These are phyloP conservation scores for Crocuta crocuta DNA, from an alignment of 2,113 vertebrate genomes.

Conservation along the genomic window DNA sequence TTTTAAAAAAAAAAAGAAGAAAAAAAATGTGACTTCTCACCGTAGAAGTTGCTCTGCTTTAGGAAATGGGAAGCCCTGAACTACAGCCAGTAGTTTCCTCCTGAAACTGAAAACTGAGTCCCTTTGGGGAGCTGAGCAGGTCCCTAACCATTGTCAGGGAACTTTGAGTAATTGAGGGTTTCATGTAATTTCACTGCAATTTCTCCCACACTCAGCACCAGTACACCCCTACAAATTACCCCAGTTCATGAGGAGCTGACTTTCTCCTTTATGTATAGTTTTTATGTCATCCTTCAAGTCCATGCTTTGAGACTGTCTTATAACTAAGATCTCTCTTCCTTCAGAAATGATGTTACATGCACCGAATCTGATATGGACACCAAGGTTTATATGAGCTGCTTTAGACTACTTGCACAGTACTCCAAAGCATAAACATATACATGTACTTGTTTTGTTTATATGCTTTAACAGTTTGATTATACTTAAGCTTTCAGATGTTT, in stretches of 20 bases:
- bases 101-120: background rate
- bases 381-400: background rate
- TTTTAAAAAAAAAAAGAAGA: too few relatives aligned
- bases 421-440: background rate
- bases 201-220: background rate
- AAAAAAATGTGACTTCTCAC: background rate
- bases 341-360: background rate
- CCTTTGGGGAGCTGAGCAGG: background rate
- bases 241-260: background rate
- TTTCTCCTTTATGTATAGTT: background rate
- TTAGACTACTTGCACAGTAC: background rate
- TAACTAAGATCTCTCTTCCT: background rate
- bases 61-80: background rate
- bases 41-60: background rate
- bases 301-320: background rate
- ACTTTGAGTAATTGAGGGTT: background rate
- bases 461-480: background rate
- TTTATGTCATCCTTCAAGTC: background rate
- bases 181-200: background rate
- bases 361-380: background rate
- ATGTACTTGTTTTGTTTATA: background rate
- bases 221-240: background rate
- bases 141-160: background rate
- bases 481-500: constrained; percentile 36
- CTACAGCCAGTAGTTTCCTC: background rate